Percentiles rank a stretch among this genome's conserved stretches.
Conservation (phyloP, 2,888 invertebrate genomes). For the Ichneumoninae sp. region DNA sequence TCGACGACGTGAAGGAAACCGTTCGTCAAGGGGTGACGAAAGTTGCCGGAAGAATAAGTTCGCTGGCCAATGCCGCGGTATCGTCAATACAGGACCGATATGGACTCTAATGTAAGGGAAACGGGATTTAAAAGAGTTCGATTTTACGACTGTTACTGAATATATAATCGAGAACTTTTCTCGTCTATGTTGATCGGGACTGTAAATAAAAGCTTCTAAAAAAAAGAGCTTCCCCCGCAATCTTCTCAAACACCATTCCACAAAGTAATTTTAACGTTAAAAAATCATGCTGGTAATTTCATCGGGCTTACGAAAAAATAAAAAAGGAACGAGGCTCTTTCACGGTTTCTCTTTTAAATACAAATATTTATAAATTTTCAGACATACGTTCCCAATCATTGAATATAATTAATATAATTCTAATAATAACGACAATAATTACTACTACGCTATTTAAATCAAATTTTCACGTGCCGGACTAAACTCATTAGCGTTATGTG, state of each 20-base stretch:
- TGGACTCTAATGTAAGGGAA: constrained; percentile 76
- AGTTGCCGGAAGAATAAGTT: constrained; percentile 98
- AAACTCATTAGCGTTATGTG: constrained; percentile 32
- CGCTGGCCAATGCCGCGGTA: constrained; percentile 97
- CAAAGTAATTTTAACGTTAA: not conserved
- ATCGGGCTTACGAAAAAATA: constrained; percentile 35
- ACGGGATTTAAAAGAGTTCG: constrained; percentile 32
- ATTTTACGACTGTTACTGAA: constrained; percentile 75
- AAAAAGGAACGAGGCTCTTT: constrained; percentile 38
- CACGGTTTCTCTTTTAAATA: constrained; percentile 68
- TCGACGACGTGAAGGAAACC: constrained; percentile 98
- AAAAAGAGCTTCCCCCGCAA: constrained; percentile 19
- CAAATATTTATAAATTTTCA: constrained; percentile 76
- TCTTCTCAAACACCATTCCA: not conserved
- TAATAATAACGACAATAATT: constrained; percentile 69
- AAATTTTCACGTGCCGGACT: constrained; percentile 26
- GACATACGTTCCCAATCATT: constrained; percentile 64
- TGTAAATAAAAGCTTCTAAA: constrained; percentile 81
- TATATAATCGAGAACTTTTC: constrained; percentile 68
- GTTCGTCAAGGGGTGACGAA: constrained; percentile 98
- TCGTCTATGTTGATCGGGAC: constrained; percentile 77
- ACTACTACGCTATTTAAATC: constrained; percentile 62
- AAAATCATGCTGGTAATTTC: not conserved
- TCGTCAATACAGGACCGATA: constrained; percentile 93
- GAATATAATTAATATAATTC: constrained; percentile 66